phyloP scores from a whole-genome alignment of 92 coral and sea anemone species.

The Epizoanthus ramosus region DNA sequence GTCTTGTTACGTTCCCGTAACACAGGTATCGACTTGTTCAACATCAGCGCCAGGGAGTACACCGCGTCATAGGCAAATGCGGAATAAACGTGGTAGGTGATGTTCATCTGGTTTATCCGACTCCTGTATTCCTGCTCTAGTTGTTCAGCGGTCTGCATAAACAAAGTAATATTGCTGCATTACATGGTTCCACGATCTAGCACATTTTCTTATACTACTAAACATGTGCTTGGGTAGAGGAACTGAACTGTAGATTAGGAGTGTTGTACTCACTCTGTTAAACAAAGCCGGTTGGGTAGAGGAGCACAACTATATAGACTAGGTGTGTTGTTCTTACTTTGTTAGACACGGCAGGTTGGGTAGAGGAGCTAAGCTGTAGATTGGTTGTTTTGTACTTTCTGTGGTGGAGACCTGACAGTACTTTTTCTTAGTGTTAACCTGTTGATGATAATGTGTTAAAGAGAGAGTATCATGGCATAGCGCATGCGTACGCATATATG shows the following conservation, averaged over 20 bases:
- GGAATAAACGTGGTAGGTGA: constrained; percentile 60
- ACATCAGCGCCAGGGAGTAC: constrained; percentile 80
- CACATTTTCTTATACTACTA: no score
- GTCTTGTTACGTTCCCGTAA: constrained; percentile 66
- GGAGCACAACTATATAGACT: neutral
- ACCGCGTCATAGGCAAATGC: constrained; percentile 80
- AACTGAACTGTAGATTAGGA: neutral
- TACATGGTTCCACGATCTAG: no score
- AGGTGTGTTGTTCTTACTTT: constrained; percentile 27
- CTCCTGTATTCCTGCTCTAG: constrained; percentile 56
- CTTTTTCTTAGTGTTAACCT: no score
- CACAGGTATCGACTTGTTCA: constrained; percentile 67
- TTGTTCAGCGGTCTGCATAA: constrained; percentile 63
- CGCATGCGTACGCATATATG: no score
- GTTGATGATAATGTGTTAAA: no score
- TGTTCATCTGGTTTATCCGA: constrained; percentile 35
- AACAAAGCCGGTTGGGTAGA: constrained; percentile 47
- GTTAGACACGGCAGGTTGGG: constrained; percentile 47
- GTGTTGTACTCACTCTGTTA: constrained; percentile 28
- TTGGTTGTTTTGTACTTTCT: constrained; percentile 16
- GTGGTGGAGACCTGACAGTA: no score
- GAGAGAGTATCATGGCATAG: no score
- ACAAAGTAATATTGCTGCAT: neutral
- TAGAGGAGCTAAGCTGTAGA: constrained; percentile 21
- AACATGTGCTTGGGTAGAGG: no score